phyloP scores from a whole-genome alignment of 2,113 vertebrate species.

The Cryptotis parvus region DNA sequence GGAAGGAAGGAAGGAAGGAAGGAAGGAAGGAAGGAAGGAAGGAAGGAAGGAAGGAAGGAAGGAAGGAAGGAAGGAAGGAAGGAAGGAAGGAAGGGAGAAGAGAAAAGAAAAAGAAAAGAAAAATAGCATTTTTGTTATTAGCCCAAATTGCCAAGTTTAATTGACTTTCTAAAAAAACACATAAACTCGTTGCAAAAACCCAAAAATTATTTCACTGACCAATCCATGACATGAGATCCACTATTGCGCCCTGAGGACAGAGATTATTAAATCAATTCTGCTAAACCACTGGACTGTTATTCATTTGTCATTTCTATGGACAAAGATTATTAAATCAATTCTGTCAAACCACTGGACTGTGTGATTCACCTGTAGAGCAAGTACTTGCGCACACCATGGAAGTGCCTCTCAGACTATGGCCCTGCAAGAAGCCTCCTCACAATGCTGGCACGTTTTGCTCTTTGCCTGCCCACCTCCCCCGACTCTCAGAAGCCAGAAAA shows the following conservation, averaged over 20 bases:
- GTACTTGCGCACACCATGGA: neutral
- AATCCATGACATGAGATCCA: conserved; percentile 27
- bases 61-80: no score
- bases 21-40: no score
- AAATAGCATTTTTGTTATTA: conserved; percentile 4
- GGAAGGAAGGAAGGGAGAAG: no score
- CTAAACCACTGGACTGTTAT: neutral
- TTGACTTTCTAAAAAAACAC: neutral
- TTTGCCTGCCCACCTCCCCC: no score
- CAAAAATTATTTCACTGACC: conserved; percentile 42
- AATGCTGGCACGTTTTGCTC: no score
- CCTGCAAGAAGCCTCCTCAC: neutral
- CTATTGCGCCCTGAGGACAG: conserved; percentile 14
- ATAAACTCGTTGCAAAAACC: conserved; percentile 11
- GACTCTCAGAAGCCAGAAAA: no score
- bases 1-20: no score
- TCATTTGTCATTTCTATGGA: conserved; percentile 48
- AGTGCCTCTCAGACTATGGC: neutral
- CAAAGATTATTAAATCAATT: conserved; percentile 28
- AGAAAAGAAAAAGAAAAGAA: neutral
- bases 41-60: no score
- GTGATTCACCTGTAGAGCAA: neutral
- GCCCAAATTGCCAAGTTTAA: neutral
- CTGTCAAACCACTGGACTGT: neutral
- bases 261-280: conserved; percentile 23